phyloP scores from a whole-genome alignment of 2,113 vertebrate species.

The Noctilio leporinus region DNA sequence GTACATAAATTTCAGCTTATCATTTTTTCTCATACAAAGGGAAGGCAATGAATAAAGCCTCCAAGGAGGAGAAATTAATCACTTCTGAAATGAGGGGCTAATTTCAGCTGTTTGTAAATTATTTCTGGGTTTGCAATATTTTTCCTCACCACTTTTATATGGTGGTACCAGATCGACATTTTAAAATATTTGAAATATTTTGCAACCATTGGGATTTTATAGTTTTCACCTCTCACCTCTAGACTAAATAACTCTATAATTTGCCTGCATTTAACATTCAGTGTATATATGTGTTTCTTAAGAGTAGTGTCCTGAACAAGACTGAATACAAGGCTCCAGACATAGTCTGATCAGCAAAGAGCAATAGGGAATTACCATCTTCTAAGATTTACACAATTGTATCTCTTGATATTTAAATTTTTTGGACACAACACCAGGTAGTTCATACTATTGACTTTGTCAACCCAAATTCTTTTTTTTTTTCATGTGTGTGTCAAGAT shows the following conservation, averaged over 20 bases:
- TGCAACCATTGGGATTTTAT: background rate
- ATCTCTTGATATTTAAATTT: background rate
- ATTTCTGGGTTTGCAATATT: background rate
- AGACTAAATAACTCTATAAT: background rate
- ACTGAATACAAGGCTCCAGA: background rate
- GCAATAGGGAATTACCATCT: background rate
- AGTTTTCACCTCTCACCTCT: background rate
- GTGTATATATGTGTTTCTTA: background rate
- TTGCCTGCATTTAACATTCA: background rate
- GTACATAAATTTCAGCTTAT: background rate
- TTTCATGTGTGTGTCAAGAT: background rate
- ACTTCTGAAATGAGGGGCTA: background rate
- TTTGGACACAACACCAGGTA: background rate
- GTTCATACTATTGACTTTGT: background rate
- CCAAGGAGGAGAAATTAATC: background rate
- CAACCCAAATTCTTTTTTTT: background rate
- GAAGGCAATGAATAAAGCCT: background rate
- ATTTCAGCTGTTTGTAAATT: background rate
- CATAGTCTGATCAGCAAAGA: background rate
- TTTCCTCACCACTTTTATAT: background rate
- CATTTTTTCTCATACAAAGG: background rate
- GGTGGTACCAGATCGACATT: background rate
- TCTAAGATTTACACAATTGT: background rate
- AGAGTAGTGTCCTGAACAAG: background rate
- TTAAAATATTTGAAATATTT: background rate